These are phyloP conservation scores for Carcharodon carcharias DNA, from an alignment of 2,797 vertebrate species.

Conservation along the genomic window DNA sequence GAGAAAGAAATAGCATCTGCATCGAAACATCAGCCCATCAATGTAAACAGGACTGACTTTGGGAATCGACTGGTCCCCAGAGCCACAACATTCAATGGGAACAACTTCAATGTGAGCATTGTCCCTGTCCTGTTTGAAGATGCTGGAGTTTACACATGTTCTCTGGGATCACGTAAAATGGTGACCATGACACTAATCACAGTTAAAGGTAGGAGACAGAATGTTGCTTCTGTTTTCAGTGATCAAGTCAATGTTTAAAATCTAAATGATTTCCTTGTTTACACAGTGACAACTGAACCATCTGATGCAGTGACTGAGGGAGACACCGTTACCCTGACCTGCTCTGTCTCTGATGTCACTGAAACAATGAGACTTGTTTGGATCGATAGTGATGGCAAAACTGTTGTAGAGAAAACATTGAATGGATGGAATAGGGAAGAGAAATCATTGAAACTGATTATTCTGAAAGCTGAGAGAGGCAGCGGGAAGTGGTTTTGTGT, in stretches of 20 bases:
- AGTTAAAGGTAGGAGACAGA: background rate
- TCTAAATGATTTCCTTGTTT: background rate
- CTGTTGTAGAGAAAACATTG: background rate
- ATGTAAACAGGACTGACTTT: background rate
- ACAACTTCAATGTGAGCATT: background rate
- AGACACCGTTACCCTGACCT: background rate
- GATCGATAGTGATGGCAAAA: background rate
- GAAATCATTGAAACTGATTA: constrained; percentile 5
- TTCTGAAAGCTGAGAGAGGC: background rate
- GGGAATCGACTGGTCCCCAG: background rate
- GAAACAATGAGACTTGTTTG: background rate
- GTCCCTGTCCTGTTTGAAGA: constrained; percentile 13
- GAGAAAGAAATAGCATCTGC: background rate
- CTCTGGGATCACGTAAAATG: background rate
- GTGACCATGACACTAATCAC: background rate
- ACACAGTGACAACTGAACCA: constrained; percentile 13
- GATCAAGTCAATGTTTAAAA: background rate
- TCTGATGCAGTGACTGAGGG: constrained; percentile 1
- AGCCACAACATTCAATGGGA: background rate
- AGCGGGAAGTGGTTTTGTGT: background rate
- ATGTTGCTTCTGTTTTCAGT: background rate
- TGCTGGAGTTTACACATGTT: constrained; percentile 12
- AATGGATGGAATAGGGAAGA: background rate
- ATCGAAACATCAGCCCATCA: background rate
- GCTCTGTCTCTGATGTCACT: background rate